These are phyloP conservation scores for Dicentrarchus labrax DNA, from an alignment of 2,113 vertebrate species.

Conservation along the genomic window DNA sequence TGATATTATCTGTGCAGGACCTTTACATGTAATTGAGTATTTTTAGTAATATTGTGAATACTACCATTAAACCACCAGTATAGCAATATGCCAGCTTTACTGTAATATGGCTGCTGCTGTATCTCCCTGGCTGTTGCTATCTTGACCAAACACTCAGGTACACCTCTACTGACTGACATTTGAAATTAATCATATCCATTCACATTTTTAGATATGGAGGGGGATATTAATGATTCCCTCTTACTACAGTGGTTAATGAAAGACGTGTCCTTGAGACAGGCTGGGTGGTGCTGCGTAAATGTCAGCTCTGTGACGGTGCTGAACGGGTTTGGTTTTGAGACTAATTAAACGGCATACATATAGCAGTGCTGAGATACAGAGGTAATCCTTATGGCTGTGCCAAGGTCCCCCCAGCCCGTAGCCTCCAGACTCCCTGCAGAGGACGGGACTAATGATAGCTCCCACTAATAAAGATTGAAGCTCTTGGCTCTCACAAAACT, in stretches of 20 bases:
- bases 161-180: slow-evolving; percentile 72
- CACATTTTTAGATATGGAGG: slow-evolving; percentile 57
- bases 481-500: slow-evolving; percentile 53
- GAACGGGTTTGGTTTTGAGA: background rate
- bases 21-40: background rate
- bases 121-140: slow-evolving; percentile 20
- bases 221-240: slow-evolving; percentile 70
- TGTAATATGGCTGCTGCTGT: background rate
- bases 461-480: slow-evolving; percentile 74
- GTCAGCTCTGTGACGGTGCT: slow-evolving; percentile 61
- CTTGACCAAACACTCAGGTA: slow-evolving; percentile 40
- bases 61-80: background rate
- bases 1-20: background rate
- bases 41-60: background rate
- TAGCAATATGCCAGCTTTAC: background rate
- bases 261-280: slow-evolving; percentile 75
- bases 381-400: slow-evolving; percentile 75
- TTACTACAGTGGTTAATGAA: slow-evolving; percentile 73
- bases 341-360: background rate
- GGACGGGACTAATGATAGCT: slow-evolving; percentile 69
- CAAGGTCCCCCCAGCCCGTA: slow-evolving; percentile 63
- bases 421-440: slow-evolving; percentile 73
- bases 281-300: slow-evolving; percentile 70
- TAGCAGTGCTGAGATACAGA: slow-evolving; percentile 43
- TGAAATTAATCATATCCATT: slow-evolving; percentile 69